Base-by-base conservation (phyloP, 1,140 invertebrate species). In the Maniola jurtina region DNA sequence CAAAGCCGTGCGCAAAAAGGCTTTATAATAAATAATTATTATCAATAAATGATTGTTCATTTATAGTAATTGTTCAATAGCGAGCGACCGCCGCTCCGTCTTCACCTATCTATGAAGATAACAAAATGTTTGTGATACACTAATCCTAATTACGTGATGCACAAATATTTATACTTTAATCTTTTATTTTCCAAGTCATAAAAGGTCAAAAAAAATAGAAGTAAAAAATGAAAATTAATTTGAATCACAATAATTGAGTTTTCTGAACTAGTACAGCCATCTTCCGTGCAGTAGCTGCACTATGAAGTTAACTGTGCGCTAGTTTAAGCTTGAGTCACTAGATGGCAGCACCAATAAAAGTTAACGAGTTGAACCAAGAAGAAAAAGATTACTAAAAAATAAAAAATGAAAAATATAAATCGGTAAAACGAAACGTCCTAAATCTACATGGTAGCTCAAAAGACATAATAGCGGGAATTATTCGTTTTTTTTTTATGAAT, bases 1-100 rank as follows among this genome's bases (percentile, higher is more conserved):
- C 70, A 76, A 79, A 71, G 79, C 60, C 81, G 84, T 80, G 83
- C 69, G 81, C 81, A 85, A 81, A 76, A 73, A 87, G 82, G 81
- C 83, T 85, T 87, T 82, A 60, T 72, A 68, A 65, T 59, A 71
- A 25, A 25, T 68, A 66, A 59, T 73, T 69, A 80, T 79, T 73
- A 64, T 66, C 52, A 48, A 67, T 6, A 6, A n/a, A n/a, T 55
- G 52, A 75, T 72, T 68, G 56, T 66, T 60, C 33, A 48, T 42
- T 2, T n/a, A n/a, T n/a, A 25, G 1, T 25, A 68, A 73, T 68
- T 70, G 66, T 60, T 65, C 38, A 50, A 61, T 59, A 40, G 47
- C 50, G 35, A 54, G 16, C 56, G 10, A n/a, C 42, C 42, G 42
- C 42, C 9, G 42, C 42, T 9, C 42, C 42, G 42, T 45, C 42